Base-by-base conservation (phyloP, 1,140 invertebrate genomes). In the Philotrypesis tridentata region DNA sequence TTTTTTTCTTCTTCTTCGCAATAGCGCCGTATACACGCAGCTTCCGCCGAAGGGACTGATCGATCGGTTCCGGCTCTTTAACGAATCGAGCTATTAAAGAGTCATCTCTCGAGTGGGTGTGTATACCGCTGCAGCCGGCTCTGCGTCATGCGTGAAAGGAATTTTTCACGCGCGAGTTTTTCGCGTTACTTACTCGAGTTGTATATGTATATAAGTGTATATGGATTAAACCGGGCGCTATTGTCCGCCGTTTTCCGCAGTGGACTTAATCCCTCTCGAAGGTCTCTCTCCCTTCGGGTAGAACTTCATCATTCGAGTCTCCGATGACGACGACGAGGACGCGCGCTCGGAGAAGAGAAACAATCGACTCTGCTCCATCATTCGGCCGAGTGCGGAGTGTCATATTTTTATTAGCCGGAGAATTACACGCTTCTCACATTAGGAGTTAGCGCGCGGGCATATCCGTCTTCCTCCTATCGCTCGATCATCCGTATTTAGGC, bases 371-470 rank as follows among this genome's bases (percentile, higher is more conserved):
- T 33, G 29, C 31, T 71, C 77, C 65, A 79, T 79, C 77, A 71
- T 25, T 77, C 14, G 7, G n/a, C n/a, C n/a, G n/a, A n/a, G n/a
- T n/a, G n/a, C 63, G 68, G 68, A 60, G 65, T 55, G 65, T 67
- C 60, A 65, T 80, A 74, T 73, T 80, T 80, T 80, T 80, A 80
- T 73, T 80, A 73, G 55, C 25, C 8, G 2, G 27, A 23, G 70
- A 73, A 73, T 80, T 80, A 80, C 70, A 80, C 33, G 70, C 70
- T 73, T 80, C 60, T 73, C 31, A 29, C 61, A 80, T 80, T 80
- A 65, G 17, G 55, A 48, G 27, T 72, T 72, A 72, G 25, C 21
- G 27, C 9, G 4, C 31, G 12, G 3, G 31, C 31, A n/a, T 37
- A 55, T 55, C 67, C 31, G 67, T 70, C 67, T 70, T 70, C 67